Evolutionary conservation across 2,797 vertebrate species (phyloP).

Genomic region (Aplochiton taeniatus): DNA sequence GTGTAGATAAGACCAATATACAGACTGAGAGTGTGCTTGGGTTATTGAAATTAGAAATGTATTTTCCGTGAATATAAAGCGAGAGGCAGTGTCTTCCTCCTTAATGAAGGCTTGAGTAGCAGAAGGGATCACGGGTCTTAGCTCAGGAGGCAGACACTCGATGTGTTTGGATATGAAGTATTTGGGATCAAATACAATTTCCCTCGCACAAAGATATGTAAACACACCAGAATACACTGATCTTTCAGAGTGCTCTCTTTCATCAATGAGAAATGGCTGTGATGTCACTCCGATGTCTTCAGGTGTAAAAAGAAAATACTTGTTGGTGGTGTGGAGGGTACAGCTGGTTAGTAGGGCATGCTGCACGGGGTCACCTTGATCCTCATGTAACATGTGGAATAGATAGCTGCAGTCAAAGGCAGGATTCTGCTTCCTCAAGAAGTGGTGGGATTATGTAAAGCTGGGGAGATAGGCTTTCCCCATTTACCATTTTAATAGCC

Average conservation of each 20-base stretch:
- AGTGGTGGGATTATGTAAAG: slow-evolving; percentile 50
- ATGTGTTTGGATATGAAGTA: slow-evolving; percentile 41
- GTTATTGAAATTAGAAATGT: slow-evolving; percentile 11
- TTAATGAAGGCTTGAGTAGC: slow-evolving; percentile 48
- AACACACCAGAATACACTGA: not conserved
- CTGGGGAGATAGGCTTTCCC: slow-evolving; percentile 32
- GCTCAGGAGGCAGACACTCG: not conserved
- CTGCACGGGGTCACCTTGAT: slow-evolving; percentile 59
- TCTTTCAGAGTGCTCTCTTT: slow-evolving; percentile 2
- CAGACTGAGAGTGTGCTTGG: not conserved
- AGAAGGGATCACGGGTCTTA: slow-evolving; percentile 32
- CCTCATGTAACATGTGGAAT: slow-evolving; percentile 50
- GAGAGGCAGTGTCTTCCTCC: slow-evolving; percentile 17
- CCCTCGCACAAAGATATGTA: slow-evolving; percentile 10
- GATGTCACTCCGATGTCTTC: not conserved
- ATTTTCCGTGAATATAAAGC: slow-evolving; percentile 15
- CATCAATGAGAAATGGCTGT: not conserved
- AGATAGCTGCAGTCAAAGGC: slow-evolving; percentile 57
- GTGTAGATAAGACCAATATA: no score
- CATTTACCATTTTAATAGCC: slow-evolving; percentile 55
- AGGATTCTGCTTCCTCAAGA: slow-evolving; percentile 37
- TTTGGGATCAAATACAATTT: slow-evolving; percentile 38
- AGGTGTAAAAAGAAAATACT: not conserved
- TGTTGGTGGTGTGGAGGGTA: slow-evolving; percentile 27
- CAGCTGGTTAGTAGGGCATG: slow-evolving; percentile 42